Conservation (phyloP, 2,888 invertebrate species). For the Steinernema carpocapsae region DNA sequence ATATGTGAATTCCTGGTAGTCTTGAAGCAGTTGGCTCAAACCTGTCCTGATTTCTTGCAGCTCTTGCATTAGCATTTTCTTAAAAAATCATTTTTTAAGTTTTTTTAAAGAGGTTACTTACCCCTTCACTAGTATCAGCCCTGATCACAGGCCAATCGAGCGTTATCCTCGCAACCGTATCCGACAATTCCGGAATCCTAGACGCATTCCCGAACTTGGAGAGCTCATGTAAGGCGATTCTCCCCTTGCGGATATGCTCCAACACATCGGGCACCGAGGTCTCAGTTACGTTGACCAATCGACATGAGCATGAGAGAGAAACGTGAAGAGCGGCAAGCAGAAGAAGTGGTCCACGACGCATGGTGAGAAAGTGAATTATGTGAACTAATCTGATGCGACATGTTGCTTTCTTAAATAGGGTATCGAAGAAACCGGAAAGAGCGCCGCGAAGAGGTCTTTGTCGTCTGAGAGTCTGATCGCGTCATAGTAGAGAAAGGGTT, state of each 20-base stretch:
- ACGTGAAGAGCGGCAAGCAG: background rate
- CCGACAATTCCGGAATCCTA: conserved; percentile 18
- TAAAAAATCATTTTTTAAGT: background rate
- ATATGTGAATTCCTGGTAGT: conserved; percentile 15
- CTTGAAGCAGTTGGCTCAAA: background rate
- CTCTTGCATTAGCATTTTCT: conserved; percentile 11
- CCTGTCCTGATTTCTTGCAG: background rate
- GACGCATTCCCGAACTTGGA: conserved; percentile 1
- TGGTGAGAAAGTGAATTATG: conserved; percentile 20
- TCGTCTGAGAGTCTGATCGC: conserved; percentile 21
- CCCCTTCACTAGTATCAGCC: background rate
- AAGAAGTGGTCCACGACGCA: conserved; percentile 21
- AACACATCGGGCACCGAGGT: conserved; percentile 4
- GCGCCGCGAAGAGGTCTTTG: conserved; percentile 16
- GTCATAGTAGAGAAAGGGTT: background rate
- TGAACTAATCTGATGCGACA: conserved; percentile 27
- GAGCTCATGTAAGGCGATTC: background rate
- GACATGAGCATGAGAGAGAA: background rate
- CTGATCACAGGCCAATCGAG: background rate
- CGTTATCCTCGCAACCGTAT: background rate
- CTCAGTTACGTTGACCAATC: background rate
- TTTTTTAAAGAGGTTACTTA: background rate
- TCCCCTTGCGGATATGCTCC: conserved; percentile 10
- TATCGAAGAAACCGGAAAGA: conserved; percentile 9
- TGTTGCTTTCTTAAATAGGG: conserved; percentile 29